Evolutionary conservation across 2,888 invertebrate species (phyloP), one percentile per base, ranked within the genome.

Genomic region (Acleris literana): DNA sequence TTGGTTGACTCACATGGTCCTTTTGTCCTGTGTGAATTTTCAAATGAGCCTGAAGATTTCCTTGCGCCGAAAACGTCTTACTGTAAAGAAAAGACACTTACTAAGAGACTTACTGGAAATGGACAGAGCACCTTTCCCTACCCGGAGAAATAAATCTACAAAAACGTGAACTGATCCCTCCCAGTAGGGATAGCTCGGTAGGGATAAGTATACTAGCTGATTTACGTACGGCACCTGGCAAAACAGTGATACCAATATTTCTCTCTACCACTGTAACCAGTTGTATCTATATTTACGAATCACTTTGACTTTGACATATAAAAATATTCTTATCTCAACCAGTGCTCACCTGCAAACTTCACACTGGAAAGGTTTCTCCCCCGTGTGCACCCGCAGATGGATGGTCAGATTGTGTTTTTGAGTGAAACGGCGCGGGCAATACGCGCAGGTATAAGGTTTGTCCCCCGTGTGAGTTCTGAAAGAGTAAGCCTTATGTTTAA

Each of bases 401-500:
- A 94, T 94, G 4, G 94, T 93, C 0, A 94, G 83, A 75, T 94
- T 94, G 73, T 94, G 94, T 76, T 94, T 94, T 73, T 94, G 94
- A 1, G 94, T 93, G 72, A 94, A 94, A 6, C 93, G 83, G 16
- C 94, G 88, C 0, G 93, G 87, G 68, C 94, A 94, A 71, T 93
- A 94, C 72, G 87, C 88, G 70, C 94, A 94, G 0, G 80, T 81
- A 77, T 90, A 94, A 0, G 94, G 94, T 54, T 94, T 93, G 66
- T 93, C 94, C 0, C 94, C 94, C 0, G 94, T 94, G 64, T 94
- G 94, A 0, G 94, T 94, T 63, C 94, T 93, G 75, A 25, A 20
- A 6, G 16, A 20, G 16, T 9, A 39, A 39, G 33, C 33, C 9
- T 9, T n/a, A 0, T 33, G 9, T 33, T 3, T 43, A 3, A 33